Evolutionary conservation across 2,888 invertebrate species (phyloP), one percentile per base, ranked within the genome.

Genomic region (Habroteleia sp.): DNA sequence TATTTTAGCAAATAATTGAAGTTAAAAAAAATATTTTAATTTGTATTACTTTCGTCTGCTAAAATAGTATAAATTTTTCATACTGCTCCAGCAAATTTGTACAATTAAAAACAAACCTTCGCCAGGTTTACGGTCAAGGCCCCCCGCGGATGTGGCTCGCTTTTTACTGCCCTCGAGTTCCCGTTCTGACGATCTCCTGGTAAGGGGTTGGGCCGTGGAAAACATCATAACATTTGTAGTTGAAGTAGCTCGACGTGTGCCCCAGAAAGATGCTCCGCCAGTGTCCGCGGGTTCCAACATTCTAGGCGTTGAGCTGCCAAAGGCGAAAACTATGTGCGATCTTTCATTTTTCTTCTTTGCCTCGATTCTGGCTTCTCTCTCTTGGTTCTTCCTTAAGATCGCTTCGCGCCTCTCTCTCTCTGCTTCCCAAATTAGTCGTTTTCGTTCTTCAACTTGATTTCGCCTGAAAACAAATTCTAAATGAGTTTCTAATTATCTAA

Each of bases 231-330:
- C 95, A 90, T 96, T 96, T 85, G 95, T 95, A 80, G 95, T 96
- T 85, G 96, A 96, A 85, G 96, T 96, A 81, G 96, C 96, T 89
- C 96, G 93, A 89, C 96, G 92, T 87, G 95, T 93, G 79, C 95
- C 94, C 96, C 95, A 96, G 91, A 94, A 96, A 3, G 87, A 82
- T n/a, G 74, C 62, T 78, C 93, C 92, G 65, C 93, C 93, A 79
- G 94, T 93, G 87, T 96, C 95, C 74, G 93, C 92, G 58, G 95
- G 95, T 87, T 96, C 95, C 83, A 96, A 90, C 90, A 96, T 92
- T 76, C 97, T 91, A 75, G 97, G 96, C 76, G 96, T 97, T 80
- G 96, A 96, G 82, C 96, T 96, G 71, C 97, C 97, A 90, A 97
- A 97, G 58, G 96, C 97, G 90, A 96, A 97, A 62, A 94, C 94